Evolutionary conservation across 2,797 vertebrate species (phyloP).

Genomic region (Microchirus variegatus): DNA sequence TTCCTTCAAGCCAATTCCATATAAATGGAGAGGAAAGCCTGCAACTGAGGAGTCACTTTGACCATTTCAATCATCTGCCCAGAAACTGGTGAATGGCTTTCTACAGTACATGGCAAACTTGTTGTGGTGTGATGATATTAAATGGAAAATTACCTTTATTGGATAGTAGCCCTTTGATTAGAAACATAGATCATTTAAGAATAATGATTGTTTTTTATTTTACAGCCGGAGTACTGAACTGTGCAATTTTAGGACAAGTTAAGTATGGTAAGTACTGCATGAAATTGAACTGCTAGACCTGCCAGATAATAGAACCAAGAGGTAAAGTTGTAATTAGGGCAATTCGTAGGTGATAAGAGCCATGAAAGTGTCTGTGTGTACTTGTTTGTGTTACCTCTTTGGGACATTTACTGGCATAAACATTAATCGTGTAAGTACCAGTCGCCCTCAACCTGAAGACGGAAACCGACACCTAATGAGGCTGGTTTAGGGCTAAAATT

Average conservation of each 20-base stretch:
- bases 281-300: background rate
- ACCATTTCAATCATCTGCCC: slow-evolving; percentile 63
- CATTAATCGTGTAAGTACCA: no score
- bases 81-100: slow-evolving; percentile 33
- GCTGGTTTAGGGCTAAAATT: background rate
- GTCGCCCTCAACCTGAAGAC: no score
- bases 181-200: background rate
- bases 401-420: no score
- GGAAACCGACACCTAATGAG: background rate
- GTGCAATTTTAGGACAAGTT: background rate
- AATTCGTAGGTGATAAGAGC: no score
- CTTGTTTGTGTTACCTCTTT: no score
- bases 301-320: background rate
- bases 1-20: slow-evolving; percentile 24
- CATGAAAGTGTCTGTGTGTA: no score
- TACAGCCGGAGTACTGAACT: background rate
- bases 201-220: background rate
- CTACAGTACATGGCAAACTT: slow-evolving; percentile 9
- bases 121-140: background rate
- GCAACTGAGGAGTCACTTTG: slow-evolving; percentile 35
- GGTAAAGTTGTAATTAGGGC: slow-evolving; percentile 30
- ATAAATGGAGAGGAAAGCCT: slow-evolving; percentile 33
- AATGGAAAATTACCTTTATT: background rate
- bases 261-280: background rate
- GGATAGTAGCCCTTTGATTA: background rate